These are phyloP conservation scores for Mallotus villosus DNA, from an alignment of 2,797 vertebrate genomes.

Conservation along the genomic window DNA sequence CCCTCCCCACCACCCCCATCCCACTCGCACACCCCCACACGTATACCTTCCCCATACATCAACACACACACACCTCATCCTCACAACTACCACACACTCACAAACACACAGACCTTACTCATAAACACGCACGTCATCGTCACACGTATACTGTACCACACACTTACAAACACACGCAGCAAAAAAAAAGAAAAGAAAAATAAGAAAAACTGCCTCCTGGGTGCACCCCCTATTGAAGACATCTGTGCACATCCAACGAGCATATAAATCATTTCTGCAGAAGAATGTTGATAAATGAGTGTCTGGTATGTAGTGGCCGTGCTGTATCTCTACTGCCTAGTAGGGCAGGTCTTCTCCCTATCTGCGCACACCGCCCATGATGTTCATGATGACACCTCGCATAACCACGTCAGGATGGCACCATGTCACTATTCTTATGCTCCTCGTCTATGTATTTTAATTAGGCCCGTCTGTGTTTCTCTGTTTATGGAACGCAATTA, in stretches of 20 bases:
- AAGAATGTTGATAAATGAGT: conserved; percentile 73
- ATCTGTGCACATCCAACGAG: conserved; percentile 69
- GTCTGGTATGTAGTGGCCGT: conserved; percentile 41
- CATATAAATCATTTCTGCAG: conserved; percentile 74
- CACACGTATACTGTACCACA: neutral
- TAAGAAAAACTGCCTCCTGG: conserved; percentile 60
- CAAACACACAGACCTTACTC: neutral
- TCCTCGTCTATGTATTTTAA: too few species aligned
- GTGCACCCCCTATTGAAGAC: conserved; percentile 60
- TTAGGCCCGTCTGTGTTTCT: too few species aligned
- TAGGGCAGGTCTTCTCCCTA: conserved; percentile 33
- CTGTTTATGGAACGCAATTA: too few species aligned
- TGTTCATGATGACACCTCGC: neutral
- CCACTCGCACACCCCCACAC: neutral
- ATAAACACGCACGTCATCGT: neutral
- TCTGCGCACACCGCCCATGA: conserved; percentile 24
- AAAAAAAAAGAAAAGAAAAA: conserved; percentile 48
- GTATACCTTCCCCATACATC: neutral
- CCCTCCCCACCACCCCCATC: neutral
- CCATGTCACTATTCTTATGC: neutral
- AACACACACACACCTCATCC: conserved; percentile 7
- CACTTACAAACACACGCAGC: conserved; percentile 17
- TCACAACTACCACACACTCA: neutral
- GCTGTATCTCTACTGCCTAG: conserved; percentile 49
- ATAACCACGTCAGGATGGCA: neutral